Conservation (phyloP, 2,888 invertebrate genomes). For the Ctenicera cuprea region DNA sequence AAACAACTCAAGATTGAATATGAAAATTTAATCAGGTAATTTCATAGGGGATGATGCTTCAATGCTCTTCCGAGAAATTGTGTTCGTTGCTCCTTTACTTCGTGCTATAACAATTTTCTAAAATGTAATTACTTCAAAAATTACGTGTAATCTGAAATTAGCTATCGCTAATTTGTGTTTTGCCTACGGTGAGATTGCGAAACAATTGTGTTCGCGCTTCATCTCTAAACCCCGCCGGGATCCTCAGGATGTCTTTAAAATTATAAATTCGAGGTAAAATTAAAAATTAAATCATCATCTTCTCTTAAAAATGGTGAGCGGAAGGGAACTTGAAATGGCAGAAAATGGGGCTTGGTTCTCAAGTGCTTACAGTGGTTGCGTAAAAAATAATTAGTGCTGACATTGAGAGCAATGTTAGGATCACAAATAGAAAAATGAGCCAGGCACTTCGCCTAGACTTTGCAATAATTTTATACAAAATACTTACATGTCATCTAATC, state of each 20-base stretch:
- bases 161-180: constrained; percentile 54
- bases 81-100: constrained; percentile 60
- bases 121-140: constrained; percentile 59
- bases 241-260: constrained; percentile 27
- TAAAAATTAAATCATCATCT: constrained; percentile 35
- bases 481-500: too few species aligned
- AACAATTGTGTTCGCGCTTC: constrained; percentile 35
- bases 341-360: constrained; percentile 13
- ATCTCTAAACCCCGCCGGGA: background rate
- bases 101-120: constrained; percentile 53
- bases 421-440: constrained; percentile 38
- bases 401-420: constrained; percentile 52
- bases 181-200: constrained; percentile 36
- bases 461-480: constrained; percentile 33
- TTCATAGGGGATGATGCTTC: constrained; percentile 77
- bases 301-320: background rate
- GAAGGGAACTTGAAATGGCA: constrained; percentile 15
- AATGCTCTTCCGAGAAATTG: constrained; percentile 68
- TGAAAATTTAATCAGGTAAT: constrained; percentile 87
- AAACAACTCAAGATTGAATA: constrained; percentile 86
- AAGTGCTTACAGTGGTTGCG: constrained; percentile 38
- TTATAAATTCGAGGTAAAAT: constrained; percentile 27
- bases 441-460: too few species aligned
- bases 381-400: constrained; percentile 58
- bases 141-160: constrained; percentile 60